These are phyloP conservation scores for Amorpha juglandis DNA, from an alignment of 2,888 invertebrate species.

Conservation along the genomic window DNA sequence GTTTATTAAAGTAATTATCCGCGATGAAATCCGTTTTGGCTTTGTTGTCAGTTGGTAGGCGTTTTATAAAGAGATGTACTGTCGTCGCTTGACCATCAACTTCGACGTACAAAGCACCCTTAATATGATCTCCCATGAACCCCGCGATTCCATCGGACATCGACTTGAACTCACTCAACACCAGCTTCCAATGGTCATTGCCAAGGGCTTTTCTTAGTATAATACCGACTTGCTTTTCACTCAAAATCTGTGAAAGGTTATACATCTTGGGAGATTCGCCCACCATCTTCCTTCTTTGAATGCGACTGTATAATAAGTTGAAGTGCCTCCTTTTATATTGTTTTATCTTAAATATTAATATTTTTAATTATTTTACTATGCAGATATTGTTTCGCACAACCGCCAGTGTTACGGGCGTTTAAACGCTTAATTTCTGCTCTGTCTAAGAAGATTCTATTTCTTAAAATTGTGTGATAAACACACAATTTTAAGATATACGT, in stretches of 20 bases:
- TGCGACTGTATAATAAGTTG: background rate
- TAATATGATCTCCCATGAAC: slow-evolving; percentile 68
- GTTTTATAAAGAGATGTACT: slow-evolving; percentile 64
- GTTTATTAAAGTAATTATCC: slow-evolving; percentile 52
- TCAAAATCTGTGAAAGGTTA: background rate
- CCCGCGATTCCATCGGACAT: slow-evolving; percentile 63
- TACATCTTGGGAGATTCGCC: background rate
- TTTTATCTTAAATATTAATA: slow-evolving; percentile 7
- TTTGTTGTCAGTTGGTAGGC: slow-evolving; percentile 56
- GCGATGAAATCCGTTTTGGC: slow-evolving; percentile 65
- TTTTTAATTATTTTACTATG: background rate
- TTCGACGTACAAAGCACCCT: slow-evolving; percentile 50
- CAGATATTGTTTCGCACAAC: background rate
- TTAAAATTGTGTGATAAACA: too few species aligned
- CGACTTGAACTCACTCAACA: slow-evolving; percentile 46
- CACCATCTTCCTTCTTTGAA: background rate
- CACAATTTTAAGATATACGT: too few species aligned
- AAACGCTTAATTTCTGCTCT: background rate
- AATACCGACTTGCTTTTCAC: background rate
- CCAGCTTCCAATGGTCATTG: slow-evolving; percentile 30
- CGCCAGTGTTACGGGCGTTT: background rate
- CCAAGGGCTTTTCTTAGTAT: slow-evolving; percentile 3
- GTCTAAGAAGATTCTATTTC: background rate
- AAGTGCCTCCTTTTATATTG: slow-evolving; percentile 1
- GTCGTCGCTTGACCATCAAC: slow-evolving; percentile 36